These are phyloP conservation scores for Thecophora atra DNA, from an alignment of 2,888 invertebrate genomes.

Conservation along the genomic window DNA sequence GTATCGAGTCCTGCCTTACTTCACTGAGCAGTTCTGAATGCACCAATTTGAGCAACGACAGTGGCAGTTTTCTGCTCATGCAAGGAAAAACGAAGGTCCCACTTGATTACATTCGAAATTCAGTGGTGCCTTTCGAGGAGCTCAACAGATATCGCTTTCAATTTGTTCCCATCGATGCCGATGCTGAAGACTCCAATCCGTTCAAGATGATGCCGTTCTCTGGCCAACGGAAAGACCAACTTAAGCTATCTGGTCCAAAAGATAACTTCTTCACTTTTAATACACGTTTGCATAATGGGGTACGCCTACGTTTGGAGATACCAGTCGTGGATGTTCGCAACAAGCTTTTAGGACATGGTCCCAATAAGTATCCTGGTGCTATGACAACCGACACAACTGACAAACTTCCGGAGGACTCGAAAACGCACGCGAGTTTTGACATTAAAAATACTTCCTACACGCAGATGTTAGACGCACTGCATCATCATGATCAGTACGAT, in stretches of 20 bases:
- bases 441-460: conserved; percentile 50
- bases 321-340: conserved; percentile 51
- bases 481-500: conserved; percentile 63
- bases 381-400: conserved; percentile 62
- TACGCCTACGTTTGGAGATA: conserved; percentile 61
- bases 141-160: conserved; percentile 58
- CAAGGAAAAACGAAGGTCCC: conserved; percentile 61
- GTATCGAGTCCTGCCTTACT: conserved; percentile 61
- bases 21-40: conserved; percentile 62
- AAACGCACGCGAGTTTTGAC: conserved; percentile 52
- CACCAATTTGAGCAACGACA: conserved; percentile 63
- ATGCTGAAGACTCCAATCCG: conserved; percentile 56
- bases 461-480: conserved; percentile 56
- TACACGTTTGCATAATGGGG: conserved; percentile 57
- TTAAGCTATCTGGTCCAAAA: conserved; percentile 50
- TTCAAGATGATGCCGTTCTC: conserved; percentile 60
- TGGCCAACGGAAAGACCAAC: conserved; percentile 60
- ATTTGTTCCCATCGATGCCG: conserved; percentile 54
- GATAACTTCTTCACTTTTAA: conserved; percentile 62
- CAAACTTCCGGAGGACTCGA: conserved; percentile 51
- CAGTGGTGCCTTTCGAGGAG: conserved; percentile 63
- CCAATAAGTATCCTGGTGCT: conserved; percentile 51
- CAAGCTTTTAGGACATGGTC: conserved; percentile 53
- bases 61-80: conserved; percentile 56
- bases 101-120: conserved; percentile 61